Base-by-base conservation (phyloP, 1,140 invertebrate genomes). In the Hylyphantes graminicola region DNA sequence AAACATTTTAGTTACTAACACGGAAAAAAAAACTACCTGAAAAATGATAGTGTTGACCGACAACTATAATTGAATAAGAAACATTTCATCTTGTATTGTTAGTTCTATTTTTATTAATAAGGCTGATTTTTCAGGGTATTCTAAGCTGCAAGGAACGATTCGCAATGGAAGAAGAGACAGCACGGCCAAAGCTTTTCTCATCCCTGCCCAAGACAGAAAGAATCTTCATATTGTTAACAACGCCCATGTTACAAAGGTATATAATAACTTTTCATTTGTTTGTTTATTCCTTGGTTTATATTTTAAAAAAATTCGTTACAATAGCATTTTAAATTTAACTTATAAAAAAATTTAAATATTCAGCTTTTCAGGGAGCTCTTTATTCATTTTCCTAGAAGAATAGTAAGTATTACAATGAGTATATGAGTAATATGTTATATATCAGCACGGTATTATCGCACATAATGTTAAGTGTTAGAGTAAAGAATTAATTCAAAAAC, bases 171-270 rank as follows among this genome's bases (percentile, higher is more conserved):
- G 93, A 57, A 91, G 97, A 4, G 98, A 97, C 89, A 97, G 95
- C 13, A 95, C 96, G 0, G 93, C 95, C 0, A 96, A 95, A 89
- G 96, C 95, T 0, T 98, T 97, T 87, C 89, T 98, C 0, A 90
- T 95, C 85, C 96, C 97, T 86, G 87, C 90, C 67, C 91, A 95
- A 57, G 90, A 95, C 6, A 90, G 97, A 2, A 92, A 92, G 21
- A 98, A 98, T 88, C 90, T 98, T 0, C 94, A 97, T 87, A 93
- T 98, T 4, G 61, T 87, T 7, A 86, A 83, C 35, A 82, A 85
- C 54, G 86, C 87, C 65, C 59, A 72, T 35, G 87, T 87, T 21
- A 79, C 70, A 0, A 86, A 85, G 82, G 82, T 77, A 77, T 64
- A 11, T 10, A 63, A 13, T 35, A 35, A 5, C 35, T 35, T 35